Conservation (phyloP, 2,113 vertebrate species). For the Takifugu flavidus region DNA sequence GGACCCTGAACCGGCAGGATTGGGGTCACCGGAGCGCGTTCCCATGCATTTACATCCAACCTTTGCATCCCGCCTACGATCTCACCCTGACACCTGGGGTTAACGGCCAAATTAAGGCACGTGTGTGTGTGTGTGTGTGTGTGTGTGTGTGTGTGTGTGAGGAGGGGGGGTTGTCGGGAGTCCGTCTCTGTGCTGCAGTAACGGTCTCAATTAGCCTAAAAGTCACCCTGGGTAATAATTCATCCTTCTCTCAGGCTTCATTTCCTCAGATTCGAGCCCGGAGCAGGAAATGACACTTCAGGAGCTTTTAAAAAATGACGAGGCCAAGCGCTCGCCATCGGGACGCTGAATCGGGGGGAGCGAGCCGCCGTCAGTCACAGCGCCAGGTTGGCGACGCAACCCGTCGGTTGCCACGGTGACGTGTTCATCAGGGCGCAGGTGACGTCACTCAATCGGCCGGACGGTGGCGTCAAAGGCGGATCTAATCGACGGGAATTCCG, state of each 20-base stretch:
- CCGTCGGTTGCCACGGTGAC: constrained; percentile 38
- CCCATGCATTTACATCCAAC: constrained; percentile 65
- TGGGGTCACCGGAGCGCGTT: constrained; percentile 54
- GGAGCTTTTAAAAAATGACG: constrained; percentile 71
- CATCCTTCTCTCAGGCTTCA: constrained; percentile 66
- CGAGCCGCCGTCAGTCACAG: constrained; percentile 4
- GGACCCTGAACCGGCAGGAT: constrained; percentile 57
- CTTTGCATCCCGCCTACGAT: constrained; percentile 50
- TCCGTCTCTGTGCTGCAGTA: constrained; percentile 37
- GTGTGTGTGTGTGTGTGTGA: not conserved
- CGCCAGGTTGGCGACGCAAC: constrained; percentile 19
- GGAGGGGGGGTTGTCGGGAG: not conserved
- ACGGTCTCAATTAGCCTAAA: constrained; percentile 70
- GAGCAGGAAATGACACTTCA: constrained; percentile 72
- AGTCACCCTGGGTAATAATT: constrained; percentile 69
- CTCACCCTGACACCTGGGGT: constrained; percentile 72
- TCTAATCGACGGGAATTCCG: constrained; percentile 27
- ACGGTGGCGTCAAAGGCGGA: constrained; percentile 38
- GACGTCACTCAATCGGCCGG: constrained; percentile 44
- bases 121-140: not conserved
- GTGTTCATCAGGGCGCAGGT: constrained; percentile 63
- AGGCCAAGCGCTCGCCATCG: constrained; percentile 56
- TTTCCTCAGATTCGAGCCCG: constrained; percentile 66
- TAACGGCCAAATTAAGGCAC: constrained; percentile 63
- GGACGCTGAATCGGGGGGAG: constrained; percentile 62